phyloP scores from a whole-genome alignment of 1,140 invertebrate species.

The Drosophila saltans region DNA sequence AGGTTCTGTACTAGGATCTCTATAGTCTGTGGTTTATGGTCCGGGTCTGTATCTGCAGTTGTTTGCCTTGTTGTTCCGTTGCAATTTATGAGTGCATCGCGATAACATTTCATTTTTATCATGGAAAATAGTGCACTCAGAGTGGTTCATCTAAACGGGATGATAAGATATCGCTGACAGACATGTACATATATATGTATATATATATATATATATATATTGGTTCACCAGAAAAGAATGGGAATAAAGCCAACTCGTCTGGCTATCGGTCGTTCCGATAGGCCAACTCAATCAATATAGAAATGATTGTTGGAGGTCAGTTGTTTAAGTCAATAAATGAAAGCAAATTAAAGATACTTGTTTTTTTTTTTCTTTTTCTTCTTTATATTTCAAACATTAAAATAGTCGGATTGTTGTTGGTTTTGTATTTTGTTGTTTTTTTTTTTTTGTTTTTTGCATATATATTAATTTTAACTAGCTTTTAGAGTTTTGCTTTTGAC shows the following conservation, averaged over 20 bases:
- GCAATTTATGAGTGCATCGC: slow-evolving; percentile 74
- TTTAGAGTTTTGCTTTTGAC: slow-evolving; percentile 76
- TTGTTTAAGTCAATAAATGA: slow-evolving; percentile 74
- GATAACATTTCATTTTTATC: slow-evolving; percentile 65
- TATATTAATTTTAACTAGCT: slow-evolving; percentile 80
- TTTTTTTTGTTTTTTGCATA: slow-evolving; percentile 57
- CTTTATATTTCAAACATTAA: slow-evolving; percentile 82
- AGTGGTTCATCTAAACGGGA: slow-evolving; percentile 54
- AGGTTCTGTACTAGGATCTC: slow-evolving; percentile 33
- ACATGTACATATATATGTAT: slow-evolving; percentile 24
- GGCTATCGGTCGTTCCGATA: slow-evolving; percentile 55
- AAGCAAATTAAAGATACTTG: slow-evolving; percentile 54
- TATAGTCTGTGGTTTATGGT: slow-evolving; percentile 52
- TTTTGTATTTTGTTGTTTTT: slow-evolving; percentile 52
- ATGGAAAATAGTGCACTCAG: slow-evolving; percentile 57
- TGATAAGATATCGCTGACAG: slow-evolving; percentile 66
- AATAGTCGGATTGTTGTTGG: slow-evolving; percentile 73
- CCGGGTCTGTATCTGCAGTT: slow-evolving; percentile 11
- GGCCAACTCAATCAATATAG: slow-evolving; percentile 67
- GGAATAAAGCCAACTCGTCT: background rate
- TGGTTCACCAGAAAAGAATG: too few species aligned
- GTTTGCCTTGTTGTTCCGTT: slow-evolving; percentile 77
- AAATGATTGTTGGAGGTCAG: slow-evolving; percentile 82
- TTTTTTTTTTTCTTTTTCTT: slow-evolving; percentile 58
- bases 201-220: too few species aligned